Base-by-base conservation (phyloP, 2,797 vertebrate species). In the Eulemur albifrons region DNA sequence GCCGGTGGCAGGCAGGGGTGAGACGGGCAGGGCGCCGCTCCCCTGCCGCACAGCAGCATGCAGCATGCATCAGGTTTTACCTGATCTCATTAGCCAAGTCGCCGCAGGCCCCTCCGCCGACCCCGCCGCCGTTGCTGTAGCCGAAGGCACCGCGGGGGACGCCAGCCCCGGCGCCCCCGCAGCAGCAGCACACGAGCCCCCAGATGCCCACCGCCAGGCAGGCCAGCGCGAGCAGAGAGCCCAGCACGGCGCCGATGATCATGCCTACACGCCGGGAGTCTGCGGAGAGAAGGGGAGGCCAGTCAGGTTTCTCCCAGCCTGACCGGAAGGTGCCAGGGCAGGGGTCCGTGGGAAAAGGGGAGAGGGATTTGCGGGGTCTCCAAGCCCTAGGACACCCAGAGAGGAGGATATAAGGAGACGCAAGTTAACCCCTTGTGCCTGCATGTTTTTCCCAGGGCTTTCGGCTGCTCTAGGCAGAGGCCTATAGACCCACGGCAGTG, bases 121-220 rank as follows among this genome's bases (percentile, higher is more conserved):
- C 96, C 90, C 89, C 95, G 75, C 67, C 57, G 69, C 97, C 40
- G 85, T 86, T 94, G 87, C 97, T 18, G 69, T 96, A 89, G 72
- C 97, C 89, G 43, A 96, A 98, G 93, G 96, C 76, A 35, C 97
- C 84, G 4, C 96, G 95, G 96, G 83, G 7, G 25, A 93, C 86
- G 72, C 95, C 81, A n/a, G 83, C 92, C 32, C 97, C 97, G 17
- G 61, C 1, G 35, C 94, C 96, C 96, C 99, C 99, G 38, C 98
- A 98, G 98, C 99, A 99, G 97, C 99, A 99, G 98, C 99, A 99
- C 97, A 99, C 65, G 90, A 99, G 98, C 0, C 99, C 99, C 99
- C 99, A 99, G 98, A 99, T 98, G 98, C 99, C 99, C 43, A 99
- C 61, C 73, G 99, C 98, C 20, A 99, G 98, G 32, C 99, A 98